These are phyloP conservation scores for human (Homo sapiens) DNA, from an alignment of 2,113 vertebrate genomes.

Conservation along the genomic window DNA sequence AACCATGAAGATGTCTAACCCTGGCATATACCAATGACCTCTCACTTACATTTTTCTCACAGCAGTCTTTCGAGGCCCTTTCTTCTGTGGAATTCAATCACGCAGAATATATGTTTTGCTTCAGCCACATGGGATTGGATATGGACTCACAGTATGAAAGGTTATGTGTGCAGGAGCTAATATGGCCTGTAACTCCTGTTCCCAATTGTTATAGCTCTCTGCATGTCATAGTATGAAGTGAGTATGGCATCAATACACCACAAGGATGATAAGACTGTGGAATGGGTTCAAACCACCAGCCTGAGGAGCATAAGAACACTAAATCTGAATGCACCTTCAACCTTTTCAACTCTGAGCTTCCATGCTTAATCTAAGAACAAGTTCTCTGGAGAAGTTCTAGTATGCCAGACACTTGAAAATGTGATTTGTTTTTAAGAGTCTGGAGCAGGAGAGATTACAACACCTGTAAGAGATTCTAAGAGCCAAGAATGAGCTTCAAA, in stretches of 20 bases:
- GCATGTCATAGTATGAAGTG: slow-evolving; percentile 92
- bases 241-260: slow-evolving; percentile 89
- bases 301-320: slow-evolving; percentile 90
- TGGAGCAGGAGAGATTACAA: slow-evolving; percentile 89
- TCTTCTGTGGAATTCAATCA: slow-evolving; percentile 89
- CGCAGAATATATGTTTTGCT: slow-evolving; percentile 91
- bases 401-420: slow-evolving; percentile 92
- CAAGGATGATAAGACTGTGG: slow-evolving; percentile 88
- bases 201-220: slow-evolving; percentile 92
- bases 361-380: slow-evolving; percentile 91
- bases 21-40: slow-evolving; percentile 90
- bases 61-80: slow-evolving; percentile 90
- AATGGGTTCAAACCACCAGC: slow-evolving; percentile 93
- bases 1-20: slow-evolving; percentile 91
- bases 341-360: slow-evolving; percentile 89
- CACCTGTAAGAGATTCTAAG: slow-evolving; percentile 92
- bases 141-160: slow-evolving; percentile 91
- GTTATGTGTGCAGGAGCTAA: slow-evolving; percentile 90
- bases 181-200: slow-evolving; percentile 91
- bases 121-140: slow-evolving; percentile 91
- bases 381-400: slow-evolving; percentile 87
- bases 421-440: slow-evolving; percentile 94
- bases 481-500: slow-evolving; percentile 90
- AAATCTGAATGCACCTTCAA: slow-evolving; percentile 91
- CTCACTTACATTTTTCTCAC: slow-evolving; percentile 91